A percentile compares a stretch with the other conserved stretches of the same genome.
Evolutionary conservation across 2,888 invertebrate genomes (phyloP).

Genomic region (Nomada fabriciana): DNA sequence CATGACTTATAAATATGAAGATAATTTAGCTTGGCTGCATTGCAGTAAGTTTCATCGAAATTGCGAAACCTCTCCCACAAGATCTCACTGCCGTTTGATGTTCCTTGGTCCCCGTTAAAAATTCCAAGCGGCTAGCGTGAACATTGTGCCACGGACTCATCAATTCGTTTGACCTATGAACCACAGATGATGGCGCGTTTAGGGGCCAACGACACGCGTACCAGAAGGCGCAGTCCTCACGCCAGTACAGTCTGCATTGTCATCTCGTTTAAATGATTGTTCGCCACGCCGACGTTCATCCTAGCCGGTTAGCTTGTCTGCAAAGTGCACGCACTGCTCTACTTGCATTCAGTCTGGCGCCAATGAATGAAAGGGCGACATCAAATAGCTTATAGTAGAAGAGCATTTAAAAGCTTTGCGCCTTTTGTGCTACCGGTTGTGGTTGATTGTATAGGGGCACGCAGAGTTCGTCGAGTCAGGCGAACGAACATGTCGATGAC

Average conservation of each 20-base stretch:
- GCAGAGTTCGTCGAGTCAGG: constrained; percentile 6
- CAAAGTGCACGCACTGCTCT: constrained; percentile 39
- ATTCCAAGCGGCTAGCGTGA: constrained; percentile 22
- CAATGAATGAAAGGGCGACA: constrained; percentile 52
- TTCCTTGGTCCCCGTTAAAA: too few species aligned
- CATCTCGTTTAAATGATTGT: constrained; percentile 73
- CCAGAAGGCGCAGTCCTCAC: constrained; percentile 29
- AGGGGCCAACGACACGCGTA: constrained; percentile 69
- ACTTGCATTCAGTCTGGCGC: constrained; percentile 41
- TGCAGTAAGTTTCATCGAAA: too few species aligned
- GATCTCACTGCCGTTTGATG: neutral
- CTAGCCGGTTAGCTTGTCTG: constrained; percentile 46
- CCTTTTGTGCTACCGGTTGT: neutral
- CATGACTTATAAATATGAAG: neutral
- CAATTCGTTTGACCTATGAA: constrained; percentile 66
- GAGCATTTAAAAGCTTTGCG: constrained; percentile 32
- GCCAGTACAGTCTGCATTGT: constrained; percentile 59
- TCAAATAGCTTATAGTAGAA: constrained; percentile 28
- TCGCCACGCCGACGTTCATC: constrained; percentile 36
- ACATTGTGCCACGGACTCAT: constrained; percentile 57
- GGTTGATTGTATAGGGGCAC: neutral
- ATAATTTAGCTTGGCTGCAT: neutral
- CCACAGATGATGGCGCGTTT: constrained; percentile 55
- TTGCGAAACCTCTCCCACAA: too few species aligned
- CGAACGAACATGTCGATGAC: neutral